A percentile compares a stretch with the other conserved stretches of the same genome.
phyloP scores from a whole-genome alignment of 2,888 invertebrate genomes.

The Halocaridina rubra region DNA sequence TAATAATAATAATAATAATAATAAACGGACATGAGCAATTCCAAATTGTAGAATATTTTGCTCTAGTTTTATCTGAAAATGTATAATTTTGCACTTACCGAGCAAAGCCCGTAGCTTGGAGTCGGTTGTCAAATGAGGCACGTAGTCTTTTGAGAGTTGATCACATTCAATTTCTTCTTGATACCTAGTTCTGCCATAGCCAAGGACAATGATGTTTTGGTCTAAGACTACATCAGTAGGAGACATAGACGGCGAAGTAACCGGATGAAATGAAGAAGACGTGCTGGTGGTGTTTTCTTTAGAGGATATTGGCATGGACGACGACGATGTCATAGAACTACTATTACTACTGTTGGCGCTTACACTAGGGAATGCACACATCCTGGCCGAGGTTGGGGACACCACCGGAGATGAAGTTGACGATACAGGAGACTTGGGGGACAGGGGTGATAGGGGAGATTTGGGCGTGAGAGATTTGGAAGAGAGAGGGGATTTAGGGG shows the following conservation, averaged over 20 bases:
- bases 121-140: conserved; percentile 45
- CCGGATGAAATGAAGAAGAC: conserved; percentile 67
- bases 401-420: conserved; percentile 33
- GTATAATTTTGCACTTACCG: conserved; percentile 62
- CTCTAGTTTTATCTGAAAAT: too few species aligned
- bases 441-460: conserved; percentile 1
- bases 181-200: conserved; percentile 65
- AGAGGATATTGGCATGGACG: conserved; percentile 49
- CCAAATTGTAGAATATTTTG: too few species aligned
- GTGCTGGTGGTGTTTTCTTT: conserved; percentile 66
- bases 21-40: too few species aligned
- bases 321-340: conserved; percentile 9
- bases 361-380: neutral
- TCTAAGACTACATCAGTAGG: conserved; percentile 4
- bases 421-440: conserved; percentile 3
- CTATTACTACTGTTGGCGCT: conserved; percentile 26
- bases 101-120: conserved; percentile 64
- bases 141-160: conserved; percentile 72
- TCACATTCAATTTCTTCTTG: conserved; percentile 86
- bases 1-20: too few species aligned
- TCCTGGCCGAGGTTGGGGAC: conserved; percentile 46
- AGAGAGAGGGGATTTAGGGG: conserved; percentile 6
- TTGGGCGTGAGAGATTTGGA: neutral
- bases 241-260: conserved; percentile 53
- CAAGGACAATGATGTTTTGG: conserved; percentile 37